A percentile compares a stretch with the other conserved stretches of the same genome.
These are phyloP conservation scores for Synaphobranchus kaupii DNA, from an alignment of 2,797 vertebrate genomes.

Conservation along the genomic window DNA sequence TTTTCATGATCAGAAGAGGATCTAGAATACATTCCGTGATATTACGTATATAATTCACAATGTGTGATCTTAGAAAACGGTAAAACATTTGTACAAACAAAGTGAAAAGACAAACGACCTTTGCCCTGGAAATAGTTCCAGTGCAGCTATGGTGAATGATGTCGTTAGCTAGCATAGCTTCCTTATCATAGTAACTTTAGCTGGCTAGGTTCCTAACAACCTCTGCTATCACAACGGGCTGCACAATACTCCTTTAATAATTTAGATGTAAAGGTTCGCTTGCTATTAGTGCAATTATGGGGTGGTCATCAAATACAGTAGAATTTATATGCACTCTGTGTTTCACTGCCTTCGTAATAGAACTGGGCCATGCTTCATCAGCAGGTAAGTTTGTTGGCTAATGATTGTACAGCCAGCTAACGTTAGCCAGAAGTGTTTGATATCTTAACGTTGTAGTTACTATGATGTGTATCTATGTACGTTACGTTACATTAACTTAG, in stretches of 20 bases:
- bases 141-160: background rate
- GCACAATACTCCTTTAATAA: background rate
- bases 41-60: background rate
- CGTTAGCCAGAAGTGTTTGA: background rate
- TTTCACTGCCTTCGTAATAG: constrained; percentile 32
- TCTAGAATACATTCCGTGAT: background rate
- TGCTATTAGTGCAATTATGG: constrained; percentile 48
- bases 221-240: background rate
- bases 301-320: background rate
- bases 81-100: background rate
- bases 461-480: too few relatives aligned
- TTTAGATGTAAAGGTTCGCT: background rate
- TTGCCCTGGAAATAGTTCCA: constrained; percentile 12
- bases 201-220: background rate
- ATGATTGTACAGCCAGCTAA: background rate
- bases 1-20: background rate
- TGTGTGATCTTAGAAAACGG: background rate
- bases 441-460: background rate
- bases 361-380: constrained; percentile 37
- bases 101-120: background rate
- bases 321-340: constrained; percentile 38
- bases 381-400: constrained; percentile 56
- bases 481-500: too few relatives aligned
- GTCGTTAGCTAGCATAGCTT: background rate
- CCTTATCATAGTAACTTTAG: background rate